phyloP scores from a whole-genome alignment of 2,113 vertebrate species.

The Lota lota region DNA sequence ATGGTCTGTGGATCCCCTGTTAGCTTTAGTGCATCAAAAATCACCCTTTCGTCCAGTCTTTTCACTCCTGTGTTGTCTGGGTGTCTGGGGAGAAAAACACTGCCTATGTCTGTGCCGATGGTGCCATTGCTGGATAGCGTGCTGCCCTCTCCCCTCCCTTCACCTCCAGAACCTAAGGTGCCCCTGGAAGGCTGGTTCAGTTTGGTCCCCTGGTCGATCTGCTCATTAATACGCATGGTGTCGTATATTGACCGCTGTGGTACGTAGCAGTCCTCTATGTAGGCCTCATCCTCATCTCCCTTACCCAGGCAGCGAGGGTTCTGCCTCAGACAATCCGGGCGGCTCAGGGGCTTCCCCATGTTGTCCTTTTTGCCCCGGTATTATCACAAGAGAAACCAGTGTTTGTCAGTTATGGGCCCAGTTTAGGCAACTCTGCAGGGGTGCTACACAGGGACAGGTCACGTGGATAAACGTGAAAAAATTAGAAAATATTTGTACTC shows the following conservation, averaged over 20 bases:
- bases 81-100: slow-evolving; percentile 79
- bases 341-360: slow-evolving; percentile 98
- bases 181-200: slow-evolving; percentile 91
- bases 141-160: slow-evolving; percentile 78
- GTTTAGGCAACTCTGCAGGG: slow-evolving; percentile 22
- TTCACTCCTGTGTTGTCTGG: slow-evolving; percentile 68
- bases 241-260: slow-evolving; percentile 98
- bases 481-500: slow-evolving; percentile 23
- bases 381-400: slow-evolving; percentile 16
- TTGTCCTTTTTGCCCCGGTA: slow-evolving; percentile 19
- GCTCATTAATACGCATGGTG: slow-evolving; percentile 98
- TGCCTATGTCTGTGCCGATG: slow-evolving; percentile 75
- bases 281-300: slow-evolving; percentile 94
- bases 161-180: slow-evolving; percentile 81
- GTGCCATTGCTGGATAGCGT: slow-evolving; percentile 97
- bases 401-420: neutral
- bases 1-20: slow-evolving; percentile 85
- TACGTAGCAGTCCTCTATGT: slow-evolving; percentile 98
- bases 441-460: slow-evolving; percentile 15
- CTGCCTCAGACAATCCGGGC: slow-evolving; percentile 95
- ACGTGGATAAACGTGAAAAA: slow-evolving; percentile 12
- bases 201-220: slow-evolving; percentile 96
- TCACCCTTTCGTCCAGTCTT: slow-evolving; percentile 91
- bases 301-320: slow-evolving; percentile 94
- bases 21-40: slow-evolving; percentile 95